Conservation (phyloP, 2,888 invertebrate species). For the Dryadula phaetusa region DNA sequence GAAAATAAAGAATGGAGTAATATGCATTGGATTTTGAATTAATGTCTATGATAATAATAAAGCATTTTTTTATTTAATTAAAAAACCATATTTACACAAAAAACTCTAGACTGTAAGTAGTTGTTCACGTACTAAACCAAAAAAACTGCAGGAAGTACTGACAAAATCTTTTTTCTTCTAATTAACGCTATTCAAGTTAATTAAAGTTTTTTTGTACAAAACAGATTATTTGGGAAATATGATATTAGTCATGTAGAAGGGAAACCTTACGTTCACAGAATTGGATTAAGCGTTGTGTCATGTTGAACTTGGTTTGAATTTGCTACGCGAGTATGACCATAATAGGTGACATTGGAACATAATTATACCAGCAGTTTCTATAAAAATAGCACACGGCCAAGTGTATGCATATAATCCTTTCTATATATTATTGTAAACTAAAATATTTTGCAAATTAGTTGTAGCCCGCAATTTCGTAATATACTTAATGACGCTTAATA, state of each 20-base stretch:
- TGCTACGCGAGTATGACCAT: slow-evolving; percentile 19
- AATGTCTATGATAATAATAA: too few relatives aligned
- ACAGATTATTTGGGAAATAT: slow-evolving; percentile 33
- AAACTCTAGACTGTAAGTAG: too few relatives aligned
- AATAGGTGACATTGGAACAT: slow-evolving; percentile 31
- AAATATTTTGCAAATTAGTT: too few relatives aligned
- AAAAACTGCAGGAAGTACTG: too few relatives aligned
- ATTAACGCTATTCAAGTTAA: background rate
- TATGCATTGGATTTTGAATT: too few relatives aligned
- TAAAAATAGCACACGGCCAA: slow-evolving; percentile 22
- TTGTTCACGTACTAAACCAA: too few relatives aligned
- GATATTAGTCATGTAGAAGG: slow-evolving; percentile 32
- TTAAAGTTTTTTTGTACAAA: slow-evolving; percentile 16
- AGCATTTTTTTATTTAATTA: too few relatives aligned
- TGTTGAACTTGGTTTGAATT: slow-evolving; percentile 51
- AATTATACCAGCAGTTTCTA: slow-evolving; percentile 19
- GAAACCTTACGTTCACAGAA: slow-evolving; percentile 49
- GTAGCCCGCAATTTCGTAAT: too few relatives aligned
- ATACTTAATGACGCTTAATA: too few relatives aligned
- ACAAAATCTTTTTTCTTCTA: background rate
- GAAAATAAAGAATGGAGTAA: too few relatives aligned
- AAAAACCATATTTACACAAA: too few relatives aligned
- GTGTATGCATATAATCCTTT: slow-evolving; percentile 6
- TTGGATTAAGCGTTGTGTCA: slow-evolving; percentile 49
- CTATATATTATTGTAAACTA: background rate